Evolutionary conservation across 2,888 invertebrate genomes (phyloP).

Genomic region (Yponomeuta cagnagella): DNA sequence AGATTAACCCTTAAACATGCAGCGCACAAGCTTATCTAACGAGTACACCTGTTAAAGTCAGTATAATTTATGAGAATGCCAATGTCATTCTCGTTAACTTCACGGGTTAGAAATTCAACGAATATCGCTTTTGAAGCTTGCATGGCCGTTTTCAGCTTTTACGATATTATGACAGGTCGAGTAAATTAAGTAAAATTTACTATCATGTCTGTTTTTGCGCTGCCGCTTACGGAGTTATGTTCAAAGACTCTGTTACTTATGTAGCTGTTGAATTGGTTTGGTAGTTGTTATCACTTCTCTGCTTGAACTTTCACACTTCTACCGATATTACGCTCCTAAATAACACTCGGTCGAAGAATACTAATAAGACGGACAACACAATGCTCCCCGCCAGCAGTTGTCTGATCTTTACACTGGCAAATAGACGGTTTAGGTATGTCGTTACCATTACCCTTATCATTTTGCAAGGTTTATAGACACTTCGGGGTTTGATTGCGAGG

Average conservation of each 20-base stretch:
- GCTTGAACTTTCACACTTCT: neutral
- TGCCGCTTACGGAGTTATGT: neutral
- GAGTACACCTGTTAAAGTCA: constrained; percentile 70
- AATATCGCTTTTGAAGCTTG: constrained; percentile 20
- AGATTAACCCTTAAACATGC: constrained; percentile 69
- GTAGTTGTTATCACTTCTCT: neutral
- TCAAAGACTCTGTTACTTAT: neutral
- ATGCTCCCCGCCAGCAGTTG: neutral
- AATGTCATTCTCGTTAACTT: constrained; percentile 38
- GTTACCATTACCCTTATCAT: constrained; percentile 15
- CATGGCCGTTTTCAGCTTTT: constrained; percentile 19
- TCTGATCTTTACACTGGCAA: constrained; percentile 9
- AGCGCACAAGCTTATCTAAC: constrained; percentile 68
- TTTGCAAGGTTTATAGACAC: constrained; percentile 15
- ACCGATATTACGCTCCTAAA: neutral
- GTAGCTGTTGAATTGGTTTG: neutral
- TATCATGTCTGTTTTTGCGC: neutral
- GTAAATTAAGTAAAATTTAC: neutral
- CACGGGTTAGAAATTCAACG: constrained; percentile 17
- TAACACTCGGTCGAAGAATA: neutral
- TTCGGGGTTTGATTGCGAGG: constrained; percentile 11
- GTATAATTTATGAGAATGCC: constrained; percentile 63
- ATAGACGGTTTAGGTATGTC: constrained; percentile 8
- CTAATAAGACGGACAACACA: neutral
- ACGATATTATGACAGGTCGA: constrained; percentile 6